Percentiles rank a stretch among this genome's conserved stretches.
Conservation (phyloP, 2,888 invertebrate genomes). For the Zeuzera pyrina region DNA sequence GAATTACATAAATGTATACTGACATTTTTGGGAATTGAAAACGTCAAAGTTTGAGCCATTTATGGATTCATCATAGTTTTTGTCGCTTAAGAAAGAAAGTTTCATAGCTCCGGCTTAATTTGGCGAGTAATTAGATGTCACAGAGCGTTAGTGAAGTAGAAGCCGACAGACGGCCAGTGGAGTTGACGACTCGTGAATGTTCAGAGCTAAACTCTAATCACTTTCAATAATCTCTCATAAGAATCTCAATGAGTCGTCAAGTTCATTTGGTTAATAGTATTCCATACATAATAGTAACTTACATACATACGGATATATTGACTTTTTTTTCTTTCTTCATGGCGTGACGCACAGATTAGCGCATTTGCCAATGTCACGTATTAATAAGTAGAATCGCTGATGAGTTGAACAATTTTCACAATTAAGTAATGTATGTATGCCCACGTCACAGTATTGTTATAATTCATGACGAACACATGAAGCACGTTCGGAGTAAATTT, state of each 20-base stretch:
- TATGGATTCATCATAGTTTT: constrained; percentile 23
- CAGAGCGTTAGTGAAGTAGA: too few species aligned
- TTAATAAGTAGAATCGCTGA: too few species aligned
- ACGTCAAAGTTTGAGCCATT: constrained; percentile 33
- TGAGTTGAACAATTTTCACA: too few species aligned
- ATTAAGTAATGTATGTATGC: too few species aligned
- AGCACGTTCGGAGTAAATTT: too few species aligned
- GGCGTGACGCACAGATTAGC: too few species aligned
- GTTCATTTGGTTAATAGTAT: constrained; percentile 14
- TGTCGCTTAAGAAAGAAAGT: constrained; percentile 22
- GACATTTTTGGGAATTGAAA: constrained; percentile 31
- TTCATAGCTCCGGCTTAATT: constrained; percentile 37
- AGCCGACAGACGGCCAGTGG: constrained; percentile 9
- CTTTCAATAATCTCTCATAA: constrained; percentile 25
- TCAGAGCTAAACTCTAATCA: constrained; percentile 15
- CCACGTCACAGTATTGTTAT: too few species aligned
- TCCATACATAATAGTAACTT: not conserved
- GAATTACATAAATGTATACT: constrained; percentile 40
- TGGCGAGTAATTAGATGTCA: constrained; percentile 51
- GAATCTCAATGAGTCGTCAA: constrained; percentile 22
- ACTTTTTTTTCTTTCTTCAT: too few species aligned
- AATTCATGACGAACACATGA: too few species aligned
- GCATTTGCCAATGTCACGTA: too few species aligned
- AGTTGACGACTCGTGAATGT: constrained; percentile 31
- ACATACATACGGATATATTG: not conserved